Evolutionary conservation across 1,140 invertebrate genomes (phyloP).

Genomic region (Trissolcus basalis): DNA sequence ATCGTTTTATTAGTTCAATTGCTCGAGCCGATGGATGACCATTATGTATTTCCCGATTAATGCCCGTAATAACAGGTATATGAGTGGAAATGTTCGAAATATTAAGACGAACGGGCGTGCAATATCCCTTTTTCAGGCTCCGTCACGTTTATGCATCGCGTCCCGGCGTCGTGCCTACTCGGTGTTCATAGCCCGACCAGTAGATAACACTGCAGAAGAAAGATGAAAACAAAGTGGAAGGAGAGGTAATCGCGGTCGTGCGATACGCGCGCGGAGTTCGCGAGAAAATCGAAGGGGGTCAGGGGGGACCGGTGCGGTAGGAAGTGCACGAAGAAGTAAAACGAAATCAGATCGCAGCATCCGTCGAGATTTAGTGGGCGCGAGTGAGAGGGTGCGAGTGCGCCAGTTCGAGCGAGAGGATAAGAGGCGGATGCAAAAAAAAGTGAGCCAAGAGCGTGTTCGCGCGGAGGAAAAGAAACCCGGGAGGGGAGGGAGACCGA

Average conservation of each 20-base stretch:
- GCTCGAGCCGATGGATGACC: too few relatives aligned
- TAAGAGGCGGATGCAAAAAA: constrained; percentile 44
- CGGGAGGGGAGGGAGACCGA: constrained; percentile 8
- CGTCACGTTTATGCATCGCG: constrained; percentile 31
- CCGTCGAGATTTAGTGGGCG: constrained; percentile 45
- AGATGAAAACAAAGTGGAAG: constrained; percentile 8
- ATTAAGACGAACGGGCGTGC: constrained; percentile 34
- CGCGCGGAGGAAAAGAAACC: constrained; percentile 28
- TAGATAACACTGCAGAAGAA: constrained; percentile 20
- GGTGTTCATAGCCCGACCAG: constrained; percentile 23
- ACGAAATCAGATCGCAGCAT: constrained; percentile 57
- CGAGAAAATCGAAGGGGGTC: constrained; percentile 27
- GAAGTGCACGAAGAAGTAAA: constrained; percentile 51
- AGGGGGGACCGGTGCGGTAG: constrained; percentile 14
- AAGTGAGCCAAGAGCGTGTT: constrained; percentile 39
- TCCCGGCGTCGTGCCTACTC: constrained; percentile 31
- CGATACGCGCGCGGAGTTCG: constrained; percentile 26
- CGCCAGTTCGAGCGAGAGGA: constrained; percentile 21
- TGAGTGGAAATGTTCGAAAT: constrained; percentile 10
- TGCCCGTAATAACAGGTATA: constrained; percentile 14
- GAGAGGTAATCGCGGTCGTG: constrained; percentile 20
- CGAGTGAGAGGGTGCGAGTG: constrained; percentile 34
- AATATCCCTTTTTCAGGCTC: constrained; percentile 29
- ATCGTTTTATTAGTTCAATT: too few relatives aligned
- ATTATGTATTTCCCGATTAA: too few relatives aligned